phyloP scores from a whole-genome alignment of 2,797 vertebrate genomes.

The Macroramphosus scolopax region DNA sequence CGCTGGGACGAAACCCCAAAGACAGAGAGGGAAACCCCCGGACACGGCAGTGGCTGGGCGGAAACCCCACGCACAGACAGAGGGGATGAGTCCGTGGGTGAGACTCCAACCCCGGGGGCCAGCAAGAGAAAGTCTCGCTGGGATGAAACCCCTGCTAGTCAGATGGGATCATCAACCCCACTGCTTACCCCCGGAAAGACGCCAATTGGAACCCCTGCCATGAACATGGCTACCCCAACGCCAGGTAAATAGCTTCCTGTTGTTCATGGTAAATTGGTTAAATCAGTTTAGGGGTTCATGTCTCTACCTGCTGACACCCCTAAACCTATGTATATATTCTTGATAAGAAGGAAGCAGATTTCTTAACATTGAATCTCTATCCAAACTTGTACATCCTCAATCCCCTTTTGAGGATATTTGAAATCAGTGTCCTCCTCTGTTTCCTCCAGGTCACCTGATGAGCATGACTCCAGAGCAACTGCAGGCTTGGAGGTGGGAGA shows the following conservation, averaged over 20 bases:
- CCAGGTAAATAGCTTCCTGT: constrained; percentile 83
- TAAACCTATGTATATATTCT: too few species aligned
- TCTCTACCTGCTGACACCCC: too few species aligned
- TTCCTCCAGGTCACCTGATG: constrained; percentile 90
- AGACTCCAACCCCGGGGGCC: constrained; percentile 96
- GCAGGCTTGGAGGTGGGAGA: constrained; percentile 98
- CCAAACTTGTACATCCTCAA: background rate
- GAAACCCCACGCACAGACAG: constrained; percentile 96
- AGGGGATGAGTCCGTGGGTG: constrained; percentile 95
- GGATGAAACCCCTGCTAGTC: constrained; percentile 98
- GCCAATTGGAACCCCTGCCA: constrained; percentile 95
- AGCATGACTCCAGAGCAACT: constrained; percentile 99
- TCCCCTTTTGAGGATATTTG: background rate
- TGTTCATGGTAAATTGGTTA: background rate
- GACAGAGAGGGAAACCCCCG: constrained; percentile 96
- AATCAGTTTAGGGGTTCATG: too few species aligned
- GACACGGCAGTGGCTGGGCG: constrained; percentile 97
- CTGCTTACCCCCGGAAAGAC: constrained; percentile 96
- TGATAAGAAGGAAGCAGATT: background rate
- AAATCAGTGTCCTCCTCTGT: background rate
- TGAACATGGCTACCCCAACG: constrained; percentile 99
- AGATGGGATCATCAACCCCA: constrained; percentile 98
- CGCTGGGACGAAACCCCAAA: constrained; percentile 99
- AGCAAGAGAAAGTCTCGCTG: constrained; percentile 98
- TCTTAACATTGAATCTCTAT: too few species aligned